Base-by-base conservation (phyloP, 2,113 vertebrate genomes). In the Carassius auratus region DNA sequence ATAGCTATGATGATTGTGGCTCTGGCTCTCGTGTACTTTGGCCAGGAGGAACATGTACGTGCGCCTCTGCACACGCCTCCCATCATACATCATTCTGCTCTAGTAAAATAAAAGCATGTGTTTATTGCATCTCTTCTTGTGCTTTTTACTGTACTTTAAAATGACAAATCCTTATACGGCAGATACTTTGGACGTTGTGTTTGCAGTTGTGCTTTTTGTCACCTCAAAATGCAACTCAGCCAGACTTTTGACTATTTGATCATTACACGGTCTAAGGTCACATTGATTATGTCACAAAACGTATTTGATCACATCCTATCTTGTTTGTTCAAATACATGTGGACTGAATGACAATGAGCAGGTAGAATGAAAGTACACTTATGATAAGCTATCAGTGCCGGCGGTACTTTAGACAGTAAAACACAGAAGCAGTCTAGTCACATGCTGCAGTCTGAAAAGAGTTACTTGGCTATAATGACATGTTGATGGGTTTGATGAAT, bases 181-280 rank as follows among this genome's bases (percentile, higher is more conserved):
- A 9, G 13, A 30, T 4, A 45, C 14, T 62, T 48, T 68, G 45
- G 38, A 57, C 45, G 38, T 38, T 23, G 48, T 64, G 9, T 59
- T 10, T 42, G 23, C 17, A 62, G 33, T 71, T 3, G 4, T 57
- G 48, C 71, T 84, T 61, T 61, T 76, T 57, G 7, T 76, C n/a
- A 42, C 12, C n/a, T 68, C 13, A 17, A 14, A 71, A 71, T 42
- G 4, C 8, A 42, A 42, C 9, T 36, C 64, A 30, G 19, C 8
- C 8, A 59, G 50, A 85, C 42, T 1, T 42, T 61, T 84, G 3
- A 64, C 5, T 79, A 83, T 87, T 76, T 91, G 87, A 68, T 91
- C 57, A 87, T 89, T 84, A 86, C 38, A 76, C 0, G 2, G 62
- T 1, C 50, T 23, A 62, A 38, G 30, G 38, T 19, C 61, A 48